Base-by-base conservation (phyloP, 2,797 vertebrate species). In the Caiman crocodilus region DNA sequence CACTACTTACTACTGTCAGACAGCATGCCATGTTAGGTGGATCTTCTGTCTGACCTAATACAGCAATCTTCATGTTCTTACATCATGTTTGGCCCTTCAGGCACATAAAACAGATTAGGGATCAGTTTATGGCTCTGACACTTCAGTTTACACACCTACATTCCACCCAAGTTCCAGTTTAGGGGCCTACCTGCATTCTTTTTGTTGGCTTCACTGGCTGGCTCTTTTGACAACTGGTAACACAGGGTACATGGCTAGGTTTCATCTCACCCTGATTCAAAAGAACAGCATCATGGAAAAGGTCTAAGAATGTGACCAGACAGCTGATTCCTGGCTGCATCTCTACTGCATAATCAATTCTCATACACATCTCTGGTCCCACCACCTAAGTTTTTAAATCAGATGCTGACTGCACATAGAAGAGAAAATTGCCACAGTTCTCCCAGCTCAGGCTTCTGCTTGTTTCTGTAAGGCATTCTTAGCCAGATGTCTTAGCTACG, bases 361-460 rank as follows among this genome's bases (percentile, higher is more conserved):
- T 78, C 7, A 0, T 25, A 7, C 8, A 25, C 5, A 1, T 30
- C 57, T 78, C 0, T 14, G 0, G 2, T 63, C 28, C 63, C 0
- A 0, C 16, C 50, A 77, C 55, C 18, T 28, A 25, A 2, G 3
- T 79, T 82, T 86, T 64, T n/a, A 65, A 65, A 16, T n/a, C 6
- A 14, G 17, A 9, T 65, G 64, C 64, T 65, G 64, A n/a, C 16
- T n/a, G 18, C 7, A 18, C 59, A 1, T 28, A 4, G 3, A 86
- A 83, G 76, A 85, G 78, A 18, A 6, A 74, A 13, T 10, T 73
- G 0, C 23, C 23, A 1, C 11, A 15, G 61, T 55, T 4, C 11
- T 91, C 10, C 79, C 59, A 2, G 8, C 23, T 76, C 67, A 63
- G 17, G 3, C 50, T 91, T 84, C 71, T 64, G 83, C 89, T 20